Base-by-base conservation (phyloP, 1,140 invertebrate species). In the Venustaconcha ellipsiformis region DNA sequence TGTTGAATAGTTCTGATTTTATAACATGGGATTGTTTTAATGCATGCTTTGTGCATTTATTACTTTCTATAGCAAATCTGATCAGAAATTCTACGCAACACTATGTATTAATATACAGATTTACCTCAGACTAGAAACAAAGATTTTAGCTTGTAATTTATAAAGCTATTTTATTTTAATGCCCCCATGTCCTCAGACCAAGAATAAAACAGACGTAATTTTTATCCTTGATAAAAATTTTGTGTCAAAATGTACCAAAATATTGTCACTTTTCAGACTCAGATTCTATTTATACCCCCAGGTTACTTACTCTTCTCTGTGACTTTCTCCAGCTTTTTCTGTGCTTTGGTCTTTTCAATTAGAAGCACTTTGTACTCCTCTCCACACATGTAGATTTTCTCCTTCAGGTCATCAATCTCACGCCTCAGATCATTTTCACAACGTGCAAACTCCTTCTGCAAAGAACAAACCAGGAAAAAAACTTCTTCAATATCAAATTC, bases 401-500 rank as follows among this genome's bases (percentile, higher is more conserved):
- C 83, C 65, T 83, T 84, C 26, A 83, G 37, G 30, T 84, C 83
- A 58, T 83, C 80, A 48, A 81, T 79, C 70, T 84, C 83, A 67
- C 83, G 71, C 20, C 55, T 60, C 67, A 83, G 72, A 15, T 84
- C 83, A 30, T 75, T 68, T 14, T 81, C 70, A 30, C 69, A 62
- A 1, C 68, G 69, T n/a, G 74, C 67, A 17, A 71, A 65, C 30
- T 82, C 76, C 68, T 82, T 78, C 83, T 84, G 67, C 15, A 82
- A 70, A 64, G 70, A 30, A 72, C 18, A n/a, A 20, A n/a, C 18
- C n/a, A 60, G 37, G 8, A 48, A 6, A 48, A 48, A 8, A 48
- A 48, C 37, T 48, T 48, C 37, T 48, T 48, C 37, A 48, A 11
- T 11, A 48, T 48, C 6, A 48, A 48, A 48, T 48, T 48, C 37